These are phyloP conservation scores for Trachops cirrhosus DNA, from an alignment of 2,797 vertebrate species.

Conservation along the genomic window DNA sequence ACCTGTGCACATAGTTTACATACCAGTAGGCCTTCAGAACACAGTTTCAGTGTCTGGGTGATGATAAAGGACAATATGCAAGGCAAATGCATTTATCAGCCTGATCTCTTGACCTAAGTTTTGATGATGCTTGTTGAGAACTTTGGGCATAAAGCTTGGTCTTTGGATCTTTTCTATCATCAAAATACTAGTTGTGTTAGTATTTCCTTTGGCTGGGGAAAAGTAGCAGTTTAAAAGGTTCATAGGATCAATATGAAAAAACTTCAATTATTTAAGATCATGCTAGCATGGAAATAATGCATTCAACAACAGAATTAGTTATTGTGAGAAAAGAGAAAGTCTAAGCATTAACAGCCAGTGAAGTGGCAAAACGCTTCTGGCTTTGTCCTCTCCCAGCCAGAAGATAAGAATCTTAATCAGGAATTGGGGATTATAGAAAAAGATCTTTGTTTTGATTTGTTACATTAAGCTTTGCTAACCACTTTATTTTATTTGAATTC, in stretches of 20 bases:
- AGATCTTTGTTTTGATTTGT: conserved; percentile 69
- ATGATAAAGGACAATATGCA: conserved; percentile 68
- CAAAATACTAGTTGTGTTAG: conserved; percentile 68
- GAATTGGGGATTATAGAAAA: conserved; percentile 52
- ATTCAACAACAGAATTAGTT: conserved; percentile 61
- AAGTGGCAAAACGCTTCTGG: conserved; percentile 35
- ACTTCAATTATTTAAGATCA: conserved; percentile 36
- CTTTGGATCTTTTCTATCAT: conserved; percentile 60
- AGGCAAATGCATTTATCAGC: conserved; percentile 74
- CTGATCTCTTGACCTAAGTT: conserved; percentile 81
- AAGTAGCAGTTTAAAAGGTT: conserved; percentile 47
- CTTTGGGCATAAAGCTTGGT: conserved; percentile 60
- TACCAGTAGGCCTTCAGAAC: conserved; percentile 51
- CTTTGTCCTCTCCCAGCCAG: background rate
- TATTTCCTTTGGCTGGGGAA: conserved; percentile 53
- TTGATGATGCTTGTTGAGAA: conserved; percentile 75
- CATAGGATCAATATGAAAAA: conserved; percentile 56
- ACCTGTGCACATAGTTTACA: conserved; percentile 52
- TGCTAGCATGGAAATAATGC: conserved; percentile 54
- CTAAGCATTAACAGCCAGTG: conserved; percentile 40
- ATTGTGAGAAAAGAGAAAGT: conserved; percentile 52
- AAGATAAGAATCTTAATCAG: conserved; percentile 51
- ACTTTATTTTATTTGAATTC: conserved; percentile 65
- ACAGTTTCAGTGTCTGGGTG: conserved; percentile 70
- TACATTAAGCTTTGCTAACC: conserved; percentile 71